phyloP scores from a whole-genome alignment of 2,113 vertebrate genomes.

The Anhinga anhinga region DNA sequence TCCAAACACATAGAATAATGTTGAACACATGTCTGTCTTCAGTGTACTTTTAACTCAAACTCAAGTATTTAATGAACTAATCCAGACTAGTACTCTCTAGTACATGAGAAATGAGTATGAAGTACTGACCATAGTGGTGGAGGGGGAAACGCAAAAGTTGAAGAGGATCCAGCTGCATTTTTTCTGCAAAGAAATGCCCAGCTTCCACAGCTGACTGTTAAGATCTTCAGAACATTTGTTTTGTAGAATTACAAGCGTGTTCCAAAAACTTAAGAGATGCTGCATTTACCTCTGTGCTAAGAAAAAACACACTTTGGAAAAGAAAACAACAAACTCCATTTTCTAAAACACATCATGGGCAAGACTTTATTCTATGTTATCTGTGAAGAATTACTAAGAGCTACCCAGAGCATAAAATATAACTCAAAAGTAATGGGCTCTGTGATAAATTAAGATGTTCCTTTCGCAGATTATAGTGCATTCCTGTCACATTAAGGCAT shows the following conservation, averaged over 20 bases:
- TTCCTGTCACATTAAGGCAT: slow-evolving; percentile 47
- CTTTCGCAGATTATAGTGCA: slow-evolving; percentile 12
- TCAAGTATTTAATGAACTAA: slow-evolving; percentile 42
- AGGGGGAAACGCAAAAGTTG: neutral
- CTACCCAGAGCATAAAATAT: slow-evolving; percentile 50
- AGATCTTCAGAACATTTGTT: neutral
- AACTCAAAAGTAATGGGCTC: slow-evolving; percentile 52
- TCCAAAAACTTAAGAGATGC: neutral
- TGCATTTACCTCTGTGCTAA: neutral
- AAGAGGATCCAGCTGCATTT: neutral
- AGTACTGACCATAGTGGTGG: neutral
- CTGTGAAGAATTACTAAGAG: slow-evolving; percentile 33
- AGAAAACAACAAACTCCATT: neutral
- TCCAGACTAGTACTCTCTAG: neutral
- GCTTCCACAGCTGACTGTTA: neutral
- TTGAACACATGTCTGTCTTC: slow-evolving; percentile 49
- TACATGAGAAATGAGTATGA: neutral
- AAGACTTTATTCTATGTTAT: slow-evolving; percentile 15
- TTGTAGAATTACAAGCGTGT: neutral
- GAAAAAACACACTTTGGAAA: neutral
- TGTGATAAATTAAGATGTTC: slow-evolving; percentile 61
- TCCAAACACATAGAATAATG: slow-evolving; percentile 39
- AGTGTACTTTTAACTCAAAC: slow-evolving; percentile 22
- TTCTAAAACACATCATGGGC: neutral
- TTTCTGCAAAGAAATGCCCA: neutral